Evolutionary conservation across 1,140 invertebrate genomes (phyloP).

Genomic region (Cyphomyrmex costatus): DNA sequence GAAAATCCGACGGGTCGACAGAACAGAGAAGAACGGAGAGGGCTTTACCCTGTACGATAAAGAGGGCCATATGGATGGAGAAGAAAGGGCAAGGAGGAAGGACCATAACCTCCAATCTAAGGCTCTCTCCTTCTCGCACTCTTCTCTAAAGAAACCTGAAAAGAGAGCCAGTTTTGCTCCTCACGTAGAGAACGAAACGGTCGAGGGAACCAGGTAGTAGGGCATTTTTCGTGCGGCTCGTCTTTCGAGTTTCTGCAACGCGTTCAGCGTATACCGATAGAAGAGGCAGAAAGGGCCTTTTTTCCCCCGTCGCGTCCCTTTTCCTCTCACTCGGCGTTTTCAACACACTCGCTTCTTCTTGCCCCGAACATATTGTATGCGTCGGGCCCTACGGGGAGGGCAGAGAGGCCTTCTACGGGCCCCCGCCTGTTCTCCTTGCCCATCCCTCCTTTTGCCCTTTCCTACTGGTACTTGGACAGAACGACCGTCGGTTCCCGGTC

Average conservation of each 20-base stretch:
- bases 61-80: slow-evolving; percentile 55
- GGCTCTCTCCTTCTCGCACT: slow-evolving; percentile 34
- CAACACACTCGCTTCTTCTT: slow-evolving; percentile 63
- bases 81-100: slow-evolving; percentile 67
- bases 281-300: slow-evolving; percentile 42
- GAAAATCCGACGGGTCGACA: slow-evolving; percentile 64
- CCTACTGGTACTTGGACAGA: slow-evolving; percentile 64
- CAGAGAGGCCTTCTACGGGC: slow-evolving; percentile 56
- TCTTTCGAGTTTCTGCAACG: slow-evolving; percentile 77
- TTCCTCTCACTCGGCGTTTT: slow-evolving; percentile 45
- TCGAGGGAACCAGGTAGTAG: slow-evolving; percentile 77
- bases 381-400: slow-evolving; percentile 67
- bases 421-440: slow-evolving; percentile 33
- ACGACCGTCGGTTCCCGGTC: slow-evolving; percentile 71
- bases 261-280: slow-evolving; percentile 54
- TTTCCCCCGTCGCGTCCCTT: slow-evolving; percentile 40
- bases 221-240: slow-evolving; percentile 72
- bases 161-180: slow-evolving; percentile 71
- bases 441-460: slow-evolving; percentile 52
- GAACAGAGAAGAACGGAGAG: slow-evolving; percentile 34
- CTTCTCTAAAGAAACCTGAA: slow-evolving; percentile 63
- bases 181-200: slow-evolving; percentile 59
- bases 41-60: slow-evolving; percentile 34
- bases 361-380: slow-evolving; percentile 69
- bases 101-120: slow-evolving; percentile 79